These are phyloP conservation scores for Dione juno DNA, from an alignment of 2,888 invertebrate genomes.

Conservation along the genomic window DNA sequence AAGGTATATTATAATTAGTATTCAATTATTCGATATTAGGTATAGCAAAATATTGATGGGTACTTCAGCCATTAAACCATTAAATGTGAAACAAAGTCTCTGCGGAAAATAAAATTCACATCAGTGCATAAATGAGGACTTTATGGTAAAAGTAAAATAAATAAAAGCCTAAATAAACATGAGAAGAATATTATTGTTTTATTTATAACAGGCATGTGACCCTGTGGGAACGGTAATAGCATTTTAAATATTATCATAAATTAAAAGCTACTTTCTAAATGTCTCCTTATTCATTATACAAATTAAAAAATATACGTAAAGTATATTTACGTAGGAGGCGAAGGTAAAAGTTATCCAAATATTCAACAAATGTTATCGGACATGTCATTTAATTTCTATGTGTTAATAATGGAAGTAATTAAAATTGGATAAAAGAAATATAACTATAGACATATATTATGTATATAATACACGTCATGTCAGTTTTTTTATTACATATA, in stretches of 20 bases:
- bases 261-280: background rate
- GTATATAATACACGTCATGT: background rate
- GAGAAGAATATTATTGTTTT: slow-evolving; percentile 11
- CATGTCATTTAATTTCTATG: background rate
- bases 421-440: background rate
- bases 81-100: slow-evolving; percentile 9
- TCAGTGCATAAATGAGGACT: background rate
- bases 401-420: background rate
- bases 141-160: slow-evolving; percentile 14
- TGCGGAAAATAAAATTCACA: slow-evolving; percentile 16
- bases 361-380: background rate
- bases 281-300: background rate
- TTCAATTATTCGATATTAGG: background rate
- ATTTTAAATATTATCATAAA: slow-evolving; percentile 14
- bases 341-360: background rate
- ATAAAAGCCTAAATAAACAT: slow-evolving; percentile 27
- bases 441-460: too few relatives aligned
- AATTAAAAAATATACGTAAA: slow-evolving; percentile 5
- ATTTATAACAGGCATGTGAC: background rate
- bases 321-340: background rate
- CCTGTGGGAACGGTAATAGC: slow-evolving; percentile 4
- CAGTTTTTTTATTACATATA: too few relatives aligned
- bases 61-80: background rate
- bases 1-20: background rate
- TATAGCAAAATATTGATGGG: background rate